These are phyloP conservation scores for Creontiades dilutus DNA, from an alignment of 2,888 invertebrate species.

Conservation along the genomic window DNA sequence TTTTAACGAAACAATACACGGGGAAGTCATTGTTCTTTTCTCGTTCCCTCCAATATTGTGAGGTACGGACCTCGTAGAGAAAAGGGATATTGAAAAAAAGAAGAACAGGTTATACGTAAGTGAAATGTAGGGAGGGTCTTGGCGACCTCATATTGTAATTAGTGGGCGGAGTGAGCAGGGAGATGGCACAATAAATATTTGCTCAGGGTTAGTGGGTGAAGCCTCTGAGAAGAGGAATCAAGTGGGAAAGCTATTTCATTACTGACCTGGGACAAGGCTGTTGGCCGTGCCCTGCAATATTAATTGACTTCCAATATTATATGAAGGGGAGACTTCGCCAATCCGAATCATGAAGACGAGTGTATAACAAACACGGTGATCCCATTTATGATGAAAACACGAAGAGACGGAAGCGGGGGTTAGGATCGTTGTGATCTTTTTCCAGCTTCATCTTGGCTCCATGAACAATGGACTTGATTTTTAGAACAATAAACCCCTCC, in stretches of 20 bases:
- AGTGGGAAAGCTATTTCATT: constrained; percentile 51
- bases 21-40: constrained; percentile 60
- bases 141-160: constrained; percentile 50
- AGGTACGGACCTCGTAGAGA: background rate
- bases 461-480: constrained; percentile 50
- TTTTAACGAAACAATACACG: constrained; percentile 53
- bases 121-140: constrained; percentile 32
- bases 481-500: constrained; percentile 47
- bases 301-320: constrained; percentile 48
- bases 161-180: constrained; percentile 38
- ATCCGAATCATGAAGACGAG: constrained; percentile 19
- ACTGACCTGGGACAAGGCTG: constrained; percentile 57
- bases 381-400: constrained; percentile 18
- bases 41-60: constrained; percentile 9
- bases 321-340: constrained; percentile 18
- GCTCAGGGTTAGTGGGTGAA: constrained; percentile 53
- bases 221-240: constrained; percentile 12
- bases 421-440: constrained; percentile 48
- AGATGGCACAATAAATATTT: constrained; percentile 58
- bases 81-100: constrained; percentile 14
- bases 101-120: constrained; percentile 21
- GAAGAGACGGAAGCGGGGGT: background rate
- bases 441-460: constrained; percentile 42
- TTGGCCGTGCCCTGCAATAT: constrained; percentile 40
- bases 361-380: constrained; percentile 50